phyloP scores from a whole-genome alignment of 2,797 vertebrate species.

The Chromis chromis region DNA sequence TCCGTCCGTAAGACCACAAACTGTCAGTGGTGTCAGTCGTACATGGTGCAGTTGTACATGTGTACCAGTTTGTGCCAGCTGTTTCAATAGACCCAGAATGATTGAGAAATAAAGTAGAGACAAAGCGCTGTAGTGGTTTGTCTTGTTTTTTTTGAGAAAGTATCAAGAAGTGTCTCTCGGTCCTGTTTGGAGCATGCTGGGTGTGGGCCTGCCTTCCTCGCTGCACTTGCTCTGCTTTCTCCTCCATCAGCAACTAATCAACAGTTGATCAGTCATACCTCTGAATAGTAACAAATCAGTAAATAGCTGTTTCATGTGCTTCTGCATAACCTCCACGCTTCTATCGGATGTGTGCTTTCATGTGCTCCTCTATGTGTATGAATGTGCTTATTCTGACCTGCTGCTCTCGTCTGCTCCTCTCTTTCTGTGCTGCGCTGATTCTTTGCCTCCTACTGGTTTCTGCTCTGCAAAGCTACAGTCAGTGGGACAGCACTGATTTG shows the following conservation, averaged over 20 bases:
- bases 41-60: slow-evolving; percentile 48
- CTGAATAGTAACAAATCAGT: slow-evolving; percentile 1
- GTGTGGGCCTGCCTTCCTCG: slow-evolving; percentile 57
- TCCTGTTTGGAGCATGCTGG: slow-evolving; percentile 56
- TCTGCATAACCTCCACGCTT: slow-evolving; percentile 57
- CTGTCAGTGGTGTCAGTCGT: slow-evolving; percentile 55
- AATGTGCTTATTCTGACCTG: slow-evolving; percentile 80
- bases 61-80: slow-evolving; percentile 63
- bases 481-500: slow-evolving; percentile 93
- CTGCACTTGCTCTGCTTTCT: slow-evolving; percentile 66
- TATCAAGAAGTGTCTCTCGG: slow-evolving; percentile 29
- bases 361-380: slow-evolving; percentile 52
- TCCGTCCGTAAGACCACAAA: slow-evolving; percentile 46
- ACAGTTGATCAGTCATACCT: neutral
- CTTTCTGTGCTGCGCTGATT: slow-evolving; percentile 79
- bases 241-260: slow-evolving; percentile 67
- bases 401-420: slow-evolving; percentile 78
- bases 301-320: slow-evolving; percentile 24
- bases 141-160: slow-evolving; percentile 78
- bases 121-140: slow-evolving; percentile 77
- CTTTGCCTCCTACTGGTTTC: slow-evolving; percentile 85
- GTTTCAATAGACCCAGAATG: slow-evolving; percentile 50
- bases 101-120: slow-evolving; percentile 83
- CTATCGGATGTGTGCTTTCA: slow-evolving; percentile 39
- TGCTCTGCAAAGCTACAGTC: slow-evolving; percentile 94